Base-by-base conservation (phyloP, 2,113 vertebrate species). In the Austrofundulus limnaeus region DNA sequence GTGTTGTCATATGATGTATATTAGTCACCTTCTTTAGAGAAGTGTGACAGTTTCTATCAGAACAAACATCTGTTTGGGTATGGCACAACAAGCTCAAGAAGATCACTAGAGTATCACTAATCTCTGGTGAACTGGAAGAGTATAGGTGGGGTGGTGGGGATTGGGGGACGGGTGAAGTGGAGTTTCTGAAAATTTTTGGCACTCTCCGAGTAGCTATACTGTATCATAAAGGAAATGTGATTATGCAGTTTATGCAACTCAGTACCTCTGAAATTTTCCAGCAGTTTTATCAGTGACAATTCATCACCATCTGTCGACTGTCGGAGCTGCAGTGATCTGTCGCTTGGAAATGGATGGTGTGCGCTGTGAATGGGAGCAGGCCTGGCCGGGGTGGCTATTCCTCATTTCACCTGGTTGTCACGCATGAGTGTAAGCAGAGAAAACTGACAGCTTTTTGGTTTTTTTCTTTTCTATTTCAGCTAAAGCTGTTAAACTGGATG, bases 221-320 rank as follows among this genome's bases (percentile, higher is more conserved):
- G 7, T 52, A 70, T 57, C 42, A 78, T 43, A 41, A 56, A 64
- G 42, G 69, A 66, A 66, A 83, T 70, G 70, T 81, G 64, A 81
- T 68, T 59, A 70, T 72, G 73, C 73, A 75, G 47, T 78, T 81
- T 78, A 54, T 75, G 75, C 50, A 74, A 77, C 51, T 69, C 65
- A 53, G 65, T 80, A 59, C 66, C 58, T 78, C 61, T 57, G 69
- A 83, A 82, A 82, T 72, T 73, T 55, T 61, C 70, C 60, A 60
- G 68, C 54, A 65, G 14, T 11, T 11, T 74, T 54, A 80, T 78
- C 69, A 64, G 65, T 47, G 56, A 59, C 78, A 83, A 88, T 90
- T 75, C 68, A 86, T 90, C 83, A 85, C 75, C 81, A 83, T 82
- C 78, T 81, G 85, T 75, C 69, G 46, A 71, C 78, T 68, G 85